Evolutionary conservation across 2,113 vertebrate species (phyloP), one percentile per base, ranked within the genome.

Genomic region (Calidris pugnax): DNA sequence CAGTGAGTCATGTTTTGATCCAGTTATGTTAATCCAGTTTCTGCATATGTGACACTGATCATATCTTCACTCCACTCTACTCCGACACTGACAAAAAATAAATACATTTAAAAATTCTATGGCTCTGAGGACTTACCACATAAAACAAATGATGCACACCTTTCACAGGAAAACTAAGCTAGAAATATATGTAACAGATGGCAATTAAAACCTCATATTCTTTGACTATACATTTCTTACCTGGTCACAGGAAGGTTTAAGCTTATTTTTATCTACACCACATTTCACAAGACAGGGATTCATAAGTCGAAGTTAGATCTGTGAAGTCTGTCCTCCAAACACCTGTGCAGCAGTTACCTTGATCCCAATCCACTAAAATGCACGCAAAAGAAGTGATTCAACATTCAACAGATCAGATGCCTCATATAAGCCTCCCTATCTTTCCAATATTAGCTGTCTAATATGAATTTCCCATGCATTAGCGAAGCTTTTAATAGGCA

Each of bases 1-100:
- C 5, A 2, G 30, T 75, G 81, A 96, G 43, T 91, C 69, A 73
- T 57, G 23, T 91, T 95, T 96, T 93, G 77, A 87, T 91, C 27
- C 55, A 91, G 68, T 85, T 90, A 80, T 22, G 8, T 84, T 91
- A 48, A 66, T 91, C 27, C 17, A 48, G 27, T 85, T 93, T 83
- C 19, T 47, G 45, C 14, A 41, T 64, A 75, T 62, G 62, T 85
- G 53, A 87, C 48, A 88, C 28, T 76, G 72, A 77, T 74, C 5
- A 0, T 76, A 74, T 33, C 56, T 71, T 93, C 21, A 15, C 30
- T 62, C 41, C 35, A 15, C 41, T 83, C 13, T 48, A 37, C 24
- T 75, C 27, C 47, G 63, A 48, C 39, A 74, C 4, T 45, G 74
- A 80, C 23, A 28, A 78, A 63, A 87, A 4, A 22, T 4, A 68